Evolutionary conservation across 2,113 vertebrate species (phyloP).

Genomic region (Dromas ardeola): DNA sequence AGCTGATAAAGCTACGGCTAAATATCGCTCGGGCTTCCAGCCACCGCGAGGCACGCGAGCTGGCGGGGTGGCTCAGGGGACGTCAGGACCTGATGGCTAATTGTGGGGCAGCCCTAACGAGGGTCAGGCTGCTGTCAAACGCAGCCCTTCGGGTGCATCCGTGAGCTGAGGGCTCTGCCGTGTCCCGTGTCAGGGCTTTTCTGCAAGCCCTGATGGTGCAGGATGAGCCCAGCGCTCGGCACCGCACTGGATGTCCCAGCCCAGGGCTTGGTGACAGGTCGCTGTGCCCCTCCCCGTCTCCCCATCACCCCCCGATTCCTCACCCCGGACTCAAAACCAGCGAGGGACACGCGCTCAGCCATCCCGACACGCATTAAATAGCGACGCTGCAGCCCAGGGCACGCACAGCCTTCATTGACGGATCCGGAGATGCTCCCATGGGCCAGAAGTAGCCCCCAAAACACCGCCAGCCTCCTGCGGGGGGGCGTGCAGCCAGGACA

Average conservation of each 20-base stretch:
- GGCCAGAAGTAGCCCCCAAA: background rate
- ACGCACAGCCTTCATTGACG: background rate
- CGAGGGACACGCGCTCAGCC: rapidly evolving
- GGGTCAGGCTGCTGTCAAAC: background rate
- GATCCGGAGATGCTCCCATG: background rate
- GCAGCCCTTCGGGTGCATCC: background rate
- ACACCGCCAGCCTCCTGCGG: background rate
- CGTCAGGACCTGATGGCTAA: background rate
- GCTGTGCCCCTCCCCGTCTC: rapidly evolving
- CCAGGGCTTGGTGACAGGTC: background rate
- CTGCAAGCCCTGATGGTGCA: background rate
- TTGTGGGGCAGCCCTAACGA: background rate
- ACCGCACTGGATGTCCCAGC: background rate
- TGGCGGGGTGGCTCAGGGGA: rapidly evolving
- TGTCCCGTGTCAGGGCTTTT: rapidly evolving
- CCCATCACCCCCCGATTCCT: rapidly evolving
- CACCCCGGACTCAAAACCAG: background rate
- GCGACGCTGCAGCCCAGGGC: background rate
- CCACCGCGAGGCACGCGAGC: rapidly evolving
- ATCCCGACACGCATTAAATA: rapidly evolving
- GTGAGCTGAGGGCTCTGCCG: background rate
- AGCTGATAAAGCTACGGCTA: background rate
- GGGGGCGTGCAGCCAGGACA: background rate
- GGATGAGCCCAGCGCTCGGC: background rate
- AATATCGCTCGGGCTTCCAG: background rate